These are phyloP conservation scores for Varroa destructor DNA, from an alignment of 1,140 invertebrate genomes.

Conservation along the genomic window DNA sequence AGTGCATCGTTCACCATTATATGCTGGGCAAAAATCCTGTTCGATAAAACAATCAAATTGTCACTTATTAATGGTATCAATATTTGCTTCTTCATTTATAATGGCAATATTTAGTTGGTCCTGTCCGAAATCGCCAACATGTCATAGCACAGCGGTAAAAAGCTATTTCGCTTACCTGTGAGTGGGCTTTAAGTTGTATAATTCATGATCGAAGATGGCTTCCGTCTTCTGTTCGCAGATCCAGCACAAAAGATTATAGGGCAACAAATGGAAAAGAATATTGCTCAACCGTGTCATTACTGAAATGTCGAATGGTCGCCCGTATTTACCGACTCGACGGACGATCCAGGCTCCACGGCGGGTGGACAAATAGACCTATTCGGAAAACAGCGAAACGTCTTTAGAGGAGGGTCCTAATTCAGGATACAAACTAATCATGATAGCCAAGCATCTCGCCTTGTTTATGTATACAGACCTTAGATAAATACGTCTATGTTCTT, in stretches of 20 bases:
- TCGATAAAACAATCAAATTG: neutral
- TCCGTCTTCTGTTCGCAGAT: slow-evolving; percentile 34
- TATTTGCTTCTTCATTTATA: neutral
- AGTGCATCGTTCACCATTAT: slow-evolving; percentile 49
- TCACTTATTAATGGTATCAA: neutral
- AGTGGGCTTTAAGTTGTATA: slow-evolving; percentile 43
- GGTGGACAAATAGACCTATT: slow-evolving; percentile 43
- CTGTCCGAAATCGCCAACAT: no score
- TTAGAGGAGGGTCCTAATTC: slow-evolving; percentile 6
- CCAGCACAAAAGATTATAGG: slow-evolving; percentile 32
- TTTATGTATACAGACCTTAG: no score
- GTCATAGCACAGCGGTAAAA: neutral
- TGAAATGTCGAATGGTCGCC: slow-evolving; percentile 38
- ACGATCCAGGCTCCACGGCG: slow-evolving; percentile 44
- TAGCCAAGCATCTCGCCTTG: no score
- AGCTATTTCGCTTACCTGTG: slow-evolving; percentile 36
- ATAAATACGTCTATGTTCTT: no score
- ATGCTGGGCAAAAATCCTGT: slow-evolving; percentile 41
- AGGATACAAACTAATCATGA: neutral
- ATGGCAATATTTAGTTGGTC: neutral
- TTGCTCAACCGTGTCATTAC: slow-evolving; percentile 31
- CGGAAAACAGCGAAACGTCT: slow-evolving; percentile 9
- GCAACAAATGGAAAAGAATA: slow-evolving; percentile 30
- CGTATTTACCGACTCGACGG: slow-evolving; percentile 40
- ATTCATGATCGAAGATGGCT: slow-evolving; percentile 43